These are phyloP conservation scores for Steatornis caripensis DNA, from an alignment of 2,113 vertebrate species.

Conservation along the genomic window DNA sequence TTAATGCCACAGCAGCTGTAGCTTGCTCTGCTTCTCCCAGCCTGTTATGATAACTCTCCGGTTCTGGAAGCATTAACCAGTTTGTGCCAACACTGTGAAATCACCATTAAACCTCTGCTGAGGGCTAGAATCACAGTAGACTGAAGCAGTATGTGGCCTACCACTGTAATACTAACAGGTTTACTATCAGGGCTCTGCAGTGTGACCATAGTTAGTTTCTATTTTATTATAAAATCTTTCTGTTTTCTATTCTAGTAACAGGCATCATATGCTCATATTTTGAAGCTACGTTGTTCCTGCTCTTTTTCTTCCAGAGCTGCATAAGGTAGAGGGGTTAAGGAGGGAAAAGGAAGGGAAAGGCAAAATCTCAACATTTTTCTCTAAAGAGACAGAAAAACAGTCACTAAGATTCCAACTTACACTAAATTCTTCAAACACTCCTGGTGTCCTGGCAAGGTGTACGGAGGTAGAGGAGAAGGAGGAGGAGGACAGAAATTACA, in stretches of 20 bases:
- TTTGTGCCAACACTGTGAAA: not conserved
- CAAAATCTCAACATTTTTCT: not conserved
- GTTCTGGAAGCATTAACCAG: not conserved
- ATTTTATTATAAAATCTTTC: not conserved
- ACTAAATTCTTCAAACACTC: not conserved
- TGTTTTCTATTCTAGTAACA: not conserved
- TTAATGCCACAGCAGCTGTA: not conserved
- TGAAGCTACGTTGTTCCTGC: not conserved
- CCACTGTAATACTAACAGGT: not conserved
- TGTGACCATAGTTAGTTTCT: not conserved
- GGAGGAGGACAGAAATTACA: not conserved
- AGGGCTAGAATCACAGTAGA: not conserved
- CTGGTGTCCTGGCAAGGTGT: not conserved
- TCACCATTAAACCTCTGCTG: not conserved
- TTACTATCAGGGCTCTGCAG: not conserved
- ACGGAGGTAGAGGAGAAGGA: not conserved
- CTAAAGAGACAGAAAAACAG: not conserved
- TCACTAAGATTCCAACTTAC: not conserved
- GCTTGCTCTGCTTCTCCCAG: not conserved
- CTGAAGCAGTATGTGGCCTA: not conserved
- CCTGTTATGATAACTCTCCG: not conserved
- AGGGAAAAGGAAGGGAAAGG: not conserved
- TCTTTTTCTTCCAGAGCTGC: not conserved
- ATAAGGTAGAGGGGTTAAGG: rapidly evolving
- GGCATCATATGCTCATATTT: not conserved